Evolutionary conservation across 2,797 vertebrate genomes (phyloP), one percentile per base, ranked within the genome.

Genomic region (Adelosebastes latens): DNA sequence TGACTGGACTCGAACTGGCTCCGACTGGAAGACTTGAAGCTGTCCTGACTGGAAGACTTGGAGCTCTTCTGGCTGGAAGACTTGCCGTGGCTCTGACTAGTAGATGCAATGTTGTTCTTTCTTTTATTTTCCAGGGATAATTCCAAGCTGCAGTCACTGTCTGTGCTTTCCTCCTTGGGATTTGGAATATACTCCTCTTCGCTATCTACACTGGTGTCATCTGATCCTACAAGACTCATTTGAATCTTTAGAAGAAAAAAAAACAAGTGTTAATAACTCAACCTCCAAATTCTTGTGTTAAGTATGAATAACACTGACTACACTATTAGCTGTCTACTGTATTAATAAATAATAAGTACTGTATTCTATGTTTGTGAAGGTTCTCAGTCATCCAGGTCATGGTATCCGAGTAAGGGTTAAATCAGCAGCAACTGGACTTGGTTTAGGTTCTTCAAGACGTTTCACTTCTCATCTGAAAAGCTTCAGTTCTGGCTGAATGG

Each of bases 141-240:
- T 27, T 14, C 13, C 24, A 58, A 16, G 55, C 55, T 16, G 55
- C 24, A 16, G 13, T 27, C 13, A 59, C 56, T 16, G 42, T 79
- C 81, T 66, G 71, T 64, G 29, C 64, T 78, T 64, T 70, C 64
- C 3, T 69, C 70, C 11, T 9, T 49, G 16, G 56, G 29, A 32
- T 59, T 12, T 75, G 71, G 72, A 67, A 80, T 67, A 59, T 72
- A 80, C n/a, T 76, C 72, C 5, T 83, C 72, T 75, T 34, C n/a
- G 10, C 77, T 76, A 22, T 60, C 66, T 63, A 36, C 42, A 53
- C 58, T 78, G 34, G 56, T 29, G 56, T 49, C 70, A 67, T 76
- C 72, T 46, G 55, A 84, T 53, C 14, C 71, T 34, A 36, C 14
- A 62, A 68, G 18, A 63, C 12, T 74, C 27, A 6, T 31, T 25